Base-by-base conservation (phyloP, 1,140 invertebrate genomes). In the Laodelphax striatellus region DNA sequence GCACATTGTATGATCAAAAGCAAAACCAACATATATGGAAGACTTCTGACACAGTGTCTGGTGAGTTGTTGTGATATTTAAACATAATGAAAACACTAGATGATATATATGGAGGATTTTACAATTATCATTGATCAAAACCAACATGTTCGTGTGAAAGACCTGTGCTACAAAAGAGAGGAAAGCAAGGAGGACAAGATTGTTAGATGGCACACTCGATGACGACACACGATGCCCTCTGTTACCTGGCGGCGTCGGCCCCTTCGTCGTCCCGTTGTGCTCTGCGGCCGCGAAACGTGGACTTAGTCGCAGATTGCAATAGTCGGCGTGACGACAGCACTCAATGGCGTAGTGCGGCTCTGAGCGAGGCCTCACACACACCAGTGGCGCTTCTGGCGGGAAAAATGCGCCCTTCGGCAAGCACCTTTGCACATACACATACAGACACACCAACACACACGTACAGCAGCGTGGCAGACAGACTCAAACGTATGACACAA, bases 321-420 rank as follows among this genome's bases (percentile, higher is more conserved):
- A 80, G 76, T 83, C 79, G 69, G 64, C 63, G 58, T 77, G 71
- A 71, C 79, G 79, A 77, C 85, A 87, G 77, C 84, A 86, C 66
- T 79, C 75, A 74, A 82, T 76, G 71, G 77, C 76, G 72, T 64
- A 68, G 57, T 70, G 68, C 57, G 68, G 65, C 44, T 69, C 71
- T 52, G 68, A 68, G 43, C 67, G 69, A 68, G 71, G 65, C 70
- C 70, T 71, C 71, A 71, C 75, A 75, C 86, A 89, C 75, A 73
- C 75, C 63, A 78, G 72, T 44, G 85, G 82, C 63, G 78, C 75
- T 74, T 86, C 86, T 65, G 84, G 84, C 67, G 87, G 87, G 70
- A 88, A 84, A 77, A 82, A 82, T 64, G 81, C 71, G 64, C 73
- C 73, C 77, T 77, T 78, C 69, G 82, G 70, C 67, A 87, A 73